phyloP scores from a whole-genome alignment of 2,113 vertebrate genomes.

The Pachycephala philippinensis region DNA sequence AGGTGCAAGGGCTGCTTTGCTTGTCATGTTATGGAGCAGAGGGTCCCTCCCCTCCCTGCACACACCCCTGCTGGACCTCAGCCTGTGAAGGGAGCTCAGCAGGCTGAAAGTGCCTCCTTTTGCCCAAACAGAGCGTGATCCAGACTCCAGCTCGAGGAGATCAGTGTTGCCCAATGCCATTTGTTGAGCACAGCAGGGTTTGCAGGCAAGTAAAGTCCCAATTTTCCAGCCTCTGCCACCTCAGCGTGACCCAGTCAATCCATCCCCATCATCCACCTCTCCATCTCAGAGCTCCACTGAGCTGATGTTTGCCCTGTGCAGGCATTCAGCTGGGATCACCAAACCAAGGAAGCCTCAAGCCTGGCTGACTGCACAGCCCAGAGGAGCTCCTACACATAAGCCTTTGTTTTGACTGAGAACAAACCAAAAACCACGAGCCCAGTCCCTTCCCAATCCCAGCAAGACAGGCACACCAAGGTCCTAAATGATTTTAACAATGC shows the following conservation, averaged over 20 bases:
- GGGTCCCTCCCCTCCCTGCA: background rate
- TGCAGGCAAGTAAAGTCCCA: background rate
- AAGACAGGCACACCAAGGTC: background rate
- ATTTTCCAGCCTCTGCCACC: background rate
- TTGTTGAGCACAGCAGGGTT: fast-evolving
- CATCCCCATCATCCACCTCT: background rate
- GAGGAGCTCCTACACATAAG: background rate
- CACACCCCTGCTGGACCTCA: background rate
- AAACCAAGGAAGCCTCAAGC: background rate
- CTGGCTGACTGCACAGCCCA: background rate
- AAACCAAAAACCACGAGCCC: background rate
- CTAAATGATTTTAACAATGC: background rate
- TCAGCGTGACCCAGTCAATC: background rate
- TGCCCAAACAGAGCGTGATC: background rate
- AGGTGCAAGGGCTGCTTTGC: background rate
- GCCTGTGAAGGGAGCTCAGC: background rate
- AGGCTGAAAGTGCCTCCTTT: background rate
- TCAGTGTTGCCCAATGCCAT: fast-evolving
- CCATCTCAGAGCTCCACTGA: background rate
- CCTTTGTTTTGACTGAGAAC: background rate
- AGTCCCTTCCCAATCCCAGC: background rate
- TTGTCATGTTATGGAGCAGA: fast-evolving
- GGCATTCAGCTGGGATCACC: fast-evolving
- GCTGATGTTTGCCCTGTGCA: background rate
- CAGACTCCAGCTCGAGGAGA: background rate